Evolutionary conservation across 2,113 vertebrate species (phyloP), one percentile per base, ranked within the genome.

Genomic region (Ctenodactylus gundi): DNA sequence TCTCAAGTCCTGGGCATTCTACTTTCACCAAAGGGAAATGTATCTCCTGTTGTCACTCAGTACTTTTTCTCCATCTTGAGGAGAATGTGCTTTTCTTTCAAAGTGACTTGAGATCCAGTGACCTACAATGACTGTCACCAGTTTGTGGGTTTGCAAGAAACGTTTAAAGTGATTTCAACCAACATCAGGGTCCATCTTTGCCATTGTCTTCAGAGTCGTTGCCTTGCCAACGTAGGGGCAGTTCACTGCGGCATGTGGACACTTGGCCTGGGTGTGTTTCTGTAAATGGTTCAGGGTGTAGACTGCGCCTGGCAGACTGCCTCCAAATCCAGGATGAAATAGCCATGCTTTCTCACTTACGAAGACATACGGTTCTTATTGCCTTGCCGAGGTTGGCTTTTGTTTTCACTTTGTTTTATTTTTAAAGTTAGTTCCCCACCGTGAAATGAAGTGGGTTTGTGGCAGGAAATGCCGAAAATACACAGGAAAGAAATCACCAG

Each of bases 311-410:
- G 94, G 93, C 57, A 93, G 44, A 60, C 64, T 77, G 73, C 49
- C 87, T 94, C 64, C 29, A 86, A 91, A 94, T 90, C 84, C 91
- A 90, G 94, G 62, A 58, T 86, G 64, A 93, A 93, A 88, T 93
- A 64, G 39, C 70, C 81, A 60, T 96, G 95, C 68, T 97, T 75
- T 96, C 90, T 85, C 87, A 94, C 96, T 96, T 94, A 68, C n/a
- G 62, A 85, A 91, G 90, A 84, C 95, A 96, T 96, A 80, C 96
- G 95, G 94, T 96, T 97, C 93, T 94, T 96, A 96, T 96, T 97
- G 94, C 76, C 65, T 91, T 72, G 57, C 67, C 21, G 85, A 95
- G 76, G 86, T 87, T 96, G 90, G 62, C 65, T 94, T 96, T 95
- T 96, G 95, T 84, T 94, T 96, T 88, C 73, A 41, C 91, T 93